Percentiles rank a stretch among this genome's conserved stretches.
Evolutionary conservation across 92 coral and sea anemone species (phyloP).

Genomic region (Parazoanthus darwini): DNA sequence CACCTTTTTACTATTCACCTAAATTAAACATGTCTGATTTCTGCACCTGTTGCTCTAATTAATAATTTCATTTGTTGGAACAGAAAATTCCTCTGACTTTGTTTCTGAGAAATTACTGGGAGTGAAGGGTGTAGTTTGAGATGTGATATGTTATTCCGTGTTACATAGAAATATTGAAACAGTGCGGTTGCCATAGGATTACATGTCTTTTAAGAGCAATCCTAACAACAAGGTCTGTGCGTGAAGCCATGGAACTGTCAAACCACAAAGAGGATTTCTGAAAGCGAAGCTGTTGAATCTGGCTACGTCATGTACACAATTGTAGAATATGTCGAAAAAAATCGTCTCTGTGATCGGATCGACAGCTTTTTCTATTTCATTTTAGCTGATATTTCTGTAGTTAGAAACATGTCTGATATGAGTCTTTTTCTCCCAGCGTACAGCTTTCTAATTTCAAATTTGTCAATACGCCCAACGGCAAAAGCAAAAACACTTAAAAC

Average conservation of each 20-base stretch:
- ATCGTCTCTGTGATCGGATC: background rate
- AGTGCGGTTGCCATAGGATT: background rate
- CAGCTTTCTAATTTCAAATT: background rate
- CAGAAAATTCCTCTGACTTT: background rate
- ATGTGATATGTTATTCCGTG: background rate
- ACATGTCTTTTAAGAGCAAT: background rate
- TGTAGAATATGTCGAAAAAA: too few relatives aligned
- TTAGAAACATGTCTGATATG: background rate
- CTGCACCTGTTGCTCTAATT: constrained; percentile 32
- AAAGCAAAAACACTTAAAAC: constrained; percentile 3
- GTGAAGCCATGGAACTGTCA: background rate
- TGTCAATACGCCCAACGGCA: constrained; percentile 26
- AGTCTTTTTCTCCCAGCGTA: background rate
- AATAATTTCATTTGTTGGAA: background rate
- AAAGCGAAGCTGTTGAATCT: background rate
- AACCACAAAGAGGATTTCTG: too few relatives aligned
- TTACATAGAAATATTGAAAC: background rate
- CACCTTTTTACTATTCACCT: too few relatives aligned
- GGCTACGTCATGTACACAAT: background rate
- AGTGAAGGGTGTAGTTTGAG: too few relatives aligned
- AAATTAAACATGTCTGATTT: too few relatives aligned
- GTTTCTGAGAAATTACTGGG: background rate
- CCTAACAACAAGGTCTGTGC: background rate
- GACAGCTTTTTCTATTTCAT: background rate
- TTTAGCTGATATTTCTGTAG: background rate